Evolutionary conservation across 30 jellyfish, hydroid and myxozoan genomes (phyloP).

Genomic region (Mastigias papua): DNA sequence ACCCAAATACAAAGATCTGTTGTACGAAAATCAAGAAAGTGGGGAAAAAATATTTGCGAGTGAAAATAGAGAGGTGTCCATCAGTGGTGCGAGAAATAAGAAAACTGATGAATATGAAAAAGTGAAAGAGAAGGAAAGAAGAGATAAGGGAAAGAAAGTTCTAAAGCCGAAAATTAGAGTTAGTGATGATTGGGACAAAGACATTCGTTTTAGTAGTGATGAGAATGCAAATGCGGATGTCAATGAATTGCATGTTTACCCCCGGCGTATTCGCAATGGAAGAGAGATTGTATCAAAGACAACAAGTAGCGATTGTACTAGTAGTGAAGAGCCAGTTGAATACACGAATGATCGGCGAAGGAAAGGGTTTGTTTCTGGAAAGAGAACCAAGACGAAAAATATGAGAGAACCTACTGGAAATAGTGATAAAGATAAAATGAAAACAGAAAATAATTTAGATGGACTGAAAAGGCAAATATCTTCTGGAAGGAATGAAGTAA

Average conservation of each 20-base stretch:
- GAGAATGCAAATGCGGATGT: background rate
- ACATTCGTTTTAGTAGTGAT: background rate
- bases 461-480: background rate
- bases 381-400: too few relatives aligned
- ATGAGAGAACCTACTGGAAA: too few relatives aligned
- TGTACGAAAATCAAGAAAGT: background rate
- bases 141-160: background rate
- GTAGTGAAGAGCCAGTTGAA: background rate
- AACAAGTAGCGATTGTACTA: background rate
- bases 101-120: background rate
- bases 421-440: too few relatives aligned
- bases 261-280: background rate
- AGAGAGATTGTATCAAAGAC: background rate
- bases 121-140: background rate
- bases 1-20: background rate
- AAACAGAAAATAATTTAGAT: background rate
- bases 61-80: background rate
- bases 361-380: too few relatives aligned
- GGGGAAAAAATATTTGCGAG: background rate
- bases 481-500: background rate
- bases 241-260: background rate
- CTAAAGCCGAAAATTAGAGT: background rate
- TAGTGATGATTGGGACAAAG: background rate
- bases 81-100: background rate
- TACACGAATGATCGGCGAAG: too few relatives aligned